Evolutionary conservation across 2,113 vertebrate species (phyloP), one percentile per base, ranked within the genome.

Genomic region (Podocnemis expansa): DNA sequence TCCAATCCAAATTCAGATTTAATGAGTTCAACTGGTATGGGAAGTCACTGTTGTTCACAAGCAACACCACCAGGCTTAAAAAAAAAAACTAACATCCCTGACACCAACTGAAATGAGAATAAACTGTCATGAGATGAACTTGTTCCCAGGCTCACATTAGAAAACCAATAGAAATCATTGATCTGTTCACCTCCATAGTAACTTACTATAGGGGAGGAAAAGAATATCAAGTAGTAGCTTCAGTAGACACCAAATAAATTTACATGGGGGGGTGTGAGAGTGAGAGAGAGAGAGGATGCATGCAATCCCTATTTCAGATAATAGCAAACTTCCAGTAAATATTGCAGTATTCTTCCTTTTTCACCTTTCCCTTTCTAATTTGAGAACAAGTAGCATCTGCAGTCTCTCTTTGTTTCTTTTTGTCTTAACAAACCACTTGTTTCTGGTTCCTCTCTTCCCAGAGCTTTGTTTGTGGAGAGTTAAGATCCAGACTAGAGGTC

Each of bases 61-160:
- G n/a, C 79, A 83, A 51, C 29, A 38, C 86, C 89, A 95, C 91
- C 52, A 60, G 47, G 90, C 82, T 97, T 96, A 96, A 93, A 95
- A 16, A 96, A 93, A 94, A 84, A 47, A 47, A 10, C 47, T 96
- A 85, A 94, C 92, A 93, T 88, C 87, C 95, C 88, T 91, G 90
- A 47, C 94, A 88, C 79, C 25, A 81, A 96, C 90, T 91, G 96
- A 94, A 60, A 89, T 56, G 89, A 93, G 80, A 93, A 51, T 67
- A 83, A 93, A 96, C 92, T 96, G 95, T 91, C 88, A 94, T 79
- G 93, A 89, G 93, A 96, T 87, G 91, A 54, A 79, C 75, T 93
- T 85, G 41, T 89, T 94, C 87, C 14, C 1, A 7, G 52, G 84
- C 95, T 96, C 58, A 92, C 95, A 94, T 96, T 94, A 73, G 89